A percentile compares a stretch with the other conserved stretches of the same genome.
These are phyloP conservation scores for Chrysina gloriosa DNA, from an alignment of 2,888 invertebrate genomes.

Conservation along the genomic window DNA sequence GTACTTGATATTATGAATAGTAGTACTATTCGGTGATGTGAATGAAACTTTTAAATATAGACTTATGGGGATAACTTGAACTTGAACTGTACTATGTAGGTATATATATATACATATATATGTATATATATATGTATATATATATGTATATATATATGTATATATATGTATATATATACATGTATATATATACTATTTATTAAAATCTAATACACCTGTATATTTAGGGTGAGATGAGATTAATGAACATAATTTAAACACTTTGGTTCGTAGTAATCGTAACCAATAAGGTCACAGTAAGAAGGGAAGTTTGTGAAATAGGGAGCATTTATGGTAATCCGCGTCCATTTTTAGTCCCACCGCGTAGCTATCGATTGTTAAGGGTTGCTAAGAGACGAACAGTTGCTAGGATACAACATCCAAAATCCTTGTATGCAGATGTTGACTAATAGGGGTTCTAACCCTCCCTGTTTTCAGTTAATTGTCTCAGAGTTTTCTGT, in stretches of 20 bases:
- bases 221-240: too few species aligned
- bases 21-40: too few species aligned
- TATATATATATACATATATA: too few species aligned
- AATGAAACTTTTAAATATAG: too few species aligned
- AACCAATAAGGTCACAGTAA: constrained; percentile 49
- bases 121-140: too few species aligned
- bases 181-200: too few species aligned
- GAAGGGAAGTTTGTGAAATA: constrained; percentile 48
- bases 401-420: constrained; percentile 50
- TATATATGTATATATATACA: too few species aligned
- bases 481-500: constrained; percentile 10
- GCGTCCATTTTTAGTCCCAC: constrained; percentile 54
- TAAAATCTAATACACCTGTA: too few species aligned
- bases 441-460: constrained; percentile 39
- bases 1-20: too few species aligned
- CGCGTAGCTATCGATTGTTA: constrained; percentile 52
- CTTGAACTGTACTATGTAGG: too few species aligned
- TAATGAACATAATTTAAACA: constrained; percentile 48
- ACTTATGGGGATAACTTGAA: too few species aligned
- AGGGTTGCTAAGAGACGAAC: constrained; percentile 50
- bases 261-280: constrained; percentile 40
- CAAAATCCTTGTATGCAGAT: constrained; percentile 51
- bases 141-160: too few species aligned
- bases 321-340: constrained; percentile 53
- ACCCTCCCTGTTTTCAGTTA: constrained; percentile 38